phyloP scores from a whole-genome alignment of 2,888 invertebrate species.

The Andrena haemorrhoa region DNA sequence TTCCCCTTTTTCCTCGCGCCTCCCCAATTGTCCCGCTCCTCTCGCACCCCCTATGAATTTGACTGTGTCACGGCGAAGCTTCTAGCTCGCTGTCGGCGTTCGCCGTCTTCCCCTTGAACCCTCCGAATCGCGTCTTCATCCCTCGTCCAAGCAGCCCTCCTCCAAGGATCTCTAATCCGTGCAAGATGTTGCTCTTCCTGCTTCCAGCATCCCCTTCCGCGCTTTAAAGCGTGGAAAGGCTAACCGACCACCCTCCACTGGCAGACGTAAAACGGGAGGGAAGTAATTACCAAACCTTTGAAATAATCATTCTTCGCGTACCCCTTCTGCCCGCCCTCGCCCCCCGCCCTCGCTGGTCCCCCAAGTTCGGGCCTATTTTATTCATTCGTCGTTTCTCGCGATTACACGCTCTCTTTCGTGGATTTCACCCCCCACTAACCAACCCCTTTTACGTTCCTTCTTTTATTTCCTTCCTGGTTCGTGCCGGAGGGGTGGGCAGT shows the following conservation, averaged over 20 bases:
- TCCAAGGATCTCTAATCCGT: constrained; percentile 78
- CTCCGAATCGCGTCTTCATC: constrained; percentile 59
- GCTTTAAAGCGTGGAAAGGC: constrained; percentile 64
- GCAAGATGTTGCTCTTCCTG: constrained; percentile 80
- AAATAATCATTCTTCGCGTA: constrained; percentile 76
- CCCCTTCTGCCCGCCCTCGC: constrained; percentile 31
- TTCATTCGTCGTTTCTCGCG: constrained; percentile 64
- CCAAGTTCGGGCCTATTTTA: constrained; percentile 62
- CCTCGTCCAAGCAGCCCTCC: constrained; percentile 50
- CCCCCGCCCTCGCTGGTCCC: constrained; percentile 39
- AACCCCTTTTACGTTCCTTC: constrained; percentile 23
- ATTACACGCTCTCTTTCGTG: constrained; percentile 46
- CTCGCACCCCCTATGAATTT: constrained; percentile 67
- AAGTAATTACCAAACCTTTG: constrained; percentile 82
- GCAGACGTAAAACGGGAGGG: constrained; percentile 75
- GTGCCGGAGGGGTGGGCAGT: neutral
- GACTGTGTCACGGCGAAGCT: constrained; percentile 71
- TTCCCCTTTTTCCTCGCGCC: neutral
- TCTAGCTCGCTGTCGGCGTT: constrained; percentile 57
- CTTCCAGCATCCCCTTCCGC: constrained; percentile 31
- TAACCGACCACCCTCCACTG: constrained; percentile 54
- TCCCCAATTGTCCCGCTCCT: neutral
- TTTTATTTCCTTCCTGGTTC: constrained; percentile 52
- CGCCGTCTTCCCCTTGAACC: constrained; percentile 51
- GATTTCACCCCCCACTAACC: neutral